Evolutionary conservation across 2,797 vertebrate species (phyloP).

Genomic region (Champsocephalus gunnari): DNA sequence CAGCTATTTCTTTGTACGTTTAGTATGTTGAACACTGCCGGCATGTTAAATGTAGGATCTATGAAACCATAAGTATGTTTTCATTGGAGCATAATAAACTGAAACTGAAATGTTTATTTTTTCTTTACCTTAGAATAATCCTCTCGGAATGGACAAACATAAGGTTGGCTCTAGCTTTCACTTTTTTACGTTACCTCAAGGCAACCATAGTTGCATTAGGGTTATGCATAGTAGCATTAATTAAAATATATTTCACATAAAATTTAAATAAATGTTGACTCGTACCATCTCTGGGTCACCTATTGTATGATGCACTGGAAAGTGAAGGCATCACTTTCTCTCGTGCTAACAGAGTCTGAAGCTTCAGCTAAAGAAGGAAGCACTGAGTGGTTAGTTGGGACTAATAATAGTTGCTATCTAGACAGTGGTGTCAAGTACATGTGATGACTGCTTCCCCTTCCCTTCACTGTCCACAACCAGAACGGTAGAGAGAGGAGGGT

Average conservation of each 20-base stretch:
- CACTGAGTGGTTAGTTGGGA: constrained; percentile 43
- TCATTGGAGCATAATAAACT: too few relatives aligned
- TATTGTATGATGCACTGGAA: background rate
- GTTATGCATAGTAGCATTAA: too few relatives aligned
- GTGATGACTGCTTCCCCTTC: constrained; percentile 61
- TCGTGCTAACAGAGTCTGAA: background rate
- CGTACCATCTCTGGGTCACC: too few relatives aligned
- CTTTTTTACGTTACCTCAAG: too few relatives aligned
- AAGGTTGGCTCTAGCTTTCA: too few relatives aligned
- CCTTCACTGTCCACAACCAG: background rate
- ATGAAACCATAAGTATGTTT: background rate
- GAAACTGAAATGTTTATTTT: too few relatives aligned
- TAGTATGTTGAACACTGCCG: background rate
- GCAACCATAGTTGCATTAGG: too few relatives aligned
- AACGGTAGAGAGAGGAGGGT: background rate
- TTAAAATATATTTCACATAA: too few relatives aligned
- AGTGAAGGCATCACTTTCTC: background rate
- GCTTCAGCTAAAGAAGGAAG: constrained; percentile 51
- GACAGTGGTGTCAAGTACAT: constrained; percentile 60
- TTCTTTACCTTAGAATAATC: too few relatives aligned
- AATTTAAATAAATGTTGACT: too few relatives aligned
- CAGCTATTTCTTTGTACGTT: background rate
- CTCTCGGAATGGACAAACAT: too few relatives aligned
- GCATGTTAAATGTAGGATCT: background rate
- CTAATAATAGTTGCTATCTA: constrained; percentile 68